Conservation (phyloP, 2,113 vertebrate genomes). For the Sceloporus tristichus region DNA sequence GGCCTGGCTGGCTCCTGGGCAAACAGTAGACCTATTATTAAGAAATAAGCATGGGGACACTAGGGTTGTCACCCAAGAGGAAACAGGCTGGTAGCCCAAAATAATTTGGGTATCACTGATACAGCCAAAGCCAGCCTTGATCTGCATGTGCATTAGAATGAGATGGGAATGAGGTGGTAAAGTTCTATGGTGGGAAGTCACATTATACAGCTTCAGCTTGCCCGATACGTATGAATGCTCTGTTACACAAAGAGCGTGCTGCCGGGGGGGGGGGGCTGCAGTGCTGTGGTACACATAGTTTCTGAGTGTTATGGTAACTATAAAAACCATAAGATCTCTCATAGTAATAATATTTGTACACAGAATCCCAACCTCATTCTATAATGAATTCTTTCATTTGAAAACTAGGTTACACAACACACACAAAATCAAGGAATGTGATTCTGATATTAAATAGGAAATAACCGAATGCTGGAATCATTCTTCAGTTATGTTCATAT, state of each 20-base stretch:
- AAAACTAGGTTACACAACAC: neutral
- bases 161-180: neutral
- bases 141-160: neutral
- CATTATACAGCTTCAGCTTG: neutral
- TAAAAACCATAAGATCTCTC: neutral
- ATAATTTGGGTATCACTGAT: neutral
- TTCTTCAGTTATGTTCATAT: neutral
- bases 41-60: too few species aligned
- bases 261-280: neutral
- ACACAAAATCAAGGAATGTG: neutral
- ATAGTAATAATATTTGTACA: neutral
- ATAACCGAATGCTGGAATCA: neutral
- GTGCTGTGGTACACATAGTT: neutral
- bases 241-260: neutral
- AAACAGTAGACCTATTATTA: too few species aligned
- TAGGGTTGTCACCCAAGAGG: too few species aligned
- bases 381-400: neutral
- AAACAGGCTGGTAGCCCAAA: too few species aligned
- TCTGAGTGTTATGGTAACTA: neutral
- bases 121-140: neutral
- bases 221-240: neutral
- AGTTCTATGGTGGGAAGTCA: neutral
- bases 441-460: constrained; percentile 4
- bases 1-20: too few species aligned
- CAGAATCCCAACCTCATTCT: neutral